Base-by-base conservation (phyloP, 1,140 invertebrate species). In the Hestina assimilis region DNA sequence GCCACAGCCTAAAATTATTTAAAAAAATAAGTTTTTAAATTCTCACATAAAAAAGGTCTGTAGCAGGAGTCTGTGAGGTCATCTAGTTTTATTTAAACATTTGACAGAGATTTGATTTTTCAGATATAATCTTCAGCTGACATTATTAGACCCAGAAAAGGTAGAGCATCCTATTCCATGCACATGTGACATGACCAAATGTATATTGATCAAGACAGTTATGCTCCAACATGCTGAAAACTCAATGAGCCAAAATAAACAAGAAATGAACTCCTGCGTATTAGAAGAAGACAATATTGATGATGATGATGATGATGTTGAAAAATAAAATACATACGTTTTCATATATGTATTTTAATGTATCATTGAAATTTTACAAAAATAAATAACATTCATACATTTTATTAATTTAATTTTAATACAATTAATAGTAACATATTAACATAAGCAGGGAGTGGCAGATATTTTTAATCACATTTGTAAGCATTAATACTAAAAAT, bases 141-240 rank as follows among this genome's bases (percentile, higher is more conserved):
- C 90, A 35, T 84, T 94, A 75, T 75, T 95, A 26, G 94, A 96
- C 81, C 90, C 93, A 7, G 89, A 92, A 45, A 86, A 90, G 24
- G 89, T 93, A 31, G 91, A 93, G 21, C 95, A 97, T 79, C 94
- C 95, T 0, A 75, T 94, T 17, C 95, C 94, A 9, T 97, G 95
- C 75, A 55, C 85, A 9, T 96, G 95, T 85, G 85, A 93, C 64
- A 90, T 93, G 87, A 94, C 94, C 0, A 95, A 93, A 77, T 96
- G 95, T 79, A 93, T 95, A 66, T 85, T 96, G 9, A 92, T 92
- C 4, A 91, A 91, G 63, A 84, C 90, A 20, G 92, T 92, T 51
- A 87, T 94, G 52, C 75, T 90, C 43, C 80, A 90, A 65, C 75
- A 89, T 26, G 53, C 59, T 1, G 60, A 69, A 31, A 47, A 62